Evolutionary conservation across 2,797 vertebrate species (phyloP), one percentile per base, ranked within the genome.

Genomic region (Scomberomorus guttatus): DNA sequence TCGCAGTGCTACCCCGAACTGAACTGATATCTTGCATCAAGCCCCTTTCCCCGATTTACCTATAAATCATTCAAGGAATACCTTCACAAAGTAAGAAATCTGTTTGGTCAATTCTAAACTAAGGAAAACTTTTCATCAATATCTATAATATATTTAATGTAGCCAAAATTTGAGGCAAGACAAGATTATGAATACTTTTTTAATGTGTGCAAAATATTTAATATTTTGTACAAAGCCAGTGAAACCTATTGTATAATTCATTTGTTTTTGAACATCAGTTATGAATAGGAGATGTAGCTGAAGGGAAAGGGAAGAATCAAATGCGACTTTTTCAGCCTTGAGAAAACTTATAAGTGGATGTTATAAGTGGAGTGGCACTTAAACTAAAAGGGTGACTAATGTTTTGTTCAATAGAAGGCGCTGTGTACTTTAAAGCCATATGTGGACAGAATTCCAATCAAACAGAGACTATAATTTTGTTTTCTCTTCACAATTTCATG

Each of bases 1-100:
- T 80, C 59, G 73, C 77, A 79, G 68, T 70, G 60, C 72, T 14
- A 42, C 48, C 39, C 46, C 12, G 63, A 67, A 73, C 12, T 51
- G 50, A 68, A 60, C 20, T 52, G 39, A n/a, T n/a, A n/a, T n/a
- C 5, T 22, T 71, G 60, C 67, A 62, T 44, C 20, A 39, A 77
- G 44, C 55, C 64, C 20, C 37, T 0, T 2, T n/a, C n/a, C 5
- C n/a, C 39, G 39, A 59, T 71, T 79, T 44, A 59, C 10, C 18
- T 10, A 54, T 10, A 20, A 81, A 56, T 52, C 22, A 70, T 42
- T 42, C 10, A 18, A 24, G 8, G 67, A 61, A 69, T 9, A 34
- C n/a, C 17, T n/a, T 57, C 7, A 64, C 37, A 70, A 42, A 46
- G n/a, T 27, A 10, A 15, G 51, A 32, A 32, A 55, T 24, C 60